Percentiles rank a stretch among this genome's conserved stretches.
Evolutionary conservation across 2,888 invertebrate species (phyloP).

Genomic region (Hymenopus coronatus): DNA sequence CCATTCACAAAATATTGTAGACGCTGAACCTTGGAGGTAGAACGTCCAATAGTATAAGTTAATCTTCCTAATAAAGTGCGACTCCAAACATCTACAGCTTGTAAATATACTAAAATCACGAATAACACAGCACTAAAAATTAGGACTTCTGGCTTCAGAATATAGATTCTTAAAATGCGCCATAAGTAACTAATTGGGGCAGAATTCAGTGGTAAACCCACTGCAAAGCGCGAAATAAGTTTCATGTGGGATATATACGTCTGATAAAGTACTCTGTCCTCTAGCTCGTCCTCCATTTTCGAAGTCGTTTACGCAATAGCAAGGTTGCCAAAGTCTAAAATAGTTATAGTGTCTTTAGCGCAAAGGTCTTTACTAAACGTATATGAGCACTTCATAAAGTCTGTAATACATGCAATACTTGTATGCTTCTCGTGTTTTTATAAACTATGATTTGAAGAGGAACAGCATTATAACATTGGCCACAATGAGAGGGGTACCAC

Average conservation of each 20-base stretch:
- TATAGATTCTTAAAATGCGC: conserved; percentile 73
- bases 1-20: conserved; percentile 34
- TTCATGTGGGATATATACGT: conserved; percentile 84
- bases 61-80: conserved; percentile 68
- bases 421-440: too few species aligned
- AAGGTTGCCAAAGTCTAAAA: background rate
- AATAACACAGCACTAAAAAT: conserved; percentile 68
- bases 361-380: too few species aligned
- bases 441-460: too few species aligned
- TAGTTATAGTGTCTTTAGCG: background rate
- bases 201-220: conserved; percentile 71
- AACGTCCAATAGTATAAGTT: conserved; percentile 62
- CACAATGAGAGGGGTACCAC: too few species aligned
- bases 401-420: too few species aligned
- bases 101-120: conserved; percentile 74
- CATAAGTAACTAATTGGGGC: conserved; percentile 72
- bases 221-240: conserved; percentile 74
- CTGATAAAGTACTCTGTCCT: conserved; percentile 84
- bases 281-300: conserved; percentile 87
- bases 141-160: conserved; percentile 76
- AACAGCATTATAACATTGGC: too few species aligned
- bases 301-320: background rate
- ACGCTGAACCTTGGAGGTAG: conserved; percentile 53
- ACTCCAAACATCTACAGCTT: conserved; percentile 81
- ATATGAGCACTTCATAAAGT: too few species aligned